These are phyloP conservation scores for Todiramphus saurophagus DNA, from an alignment of 2,113 vertebrate genomes.

Conservation along the genomic window DNA sequence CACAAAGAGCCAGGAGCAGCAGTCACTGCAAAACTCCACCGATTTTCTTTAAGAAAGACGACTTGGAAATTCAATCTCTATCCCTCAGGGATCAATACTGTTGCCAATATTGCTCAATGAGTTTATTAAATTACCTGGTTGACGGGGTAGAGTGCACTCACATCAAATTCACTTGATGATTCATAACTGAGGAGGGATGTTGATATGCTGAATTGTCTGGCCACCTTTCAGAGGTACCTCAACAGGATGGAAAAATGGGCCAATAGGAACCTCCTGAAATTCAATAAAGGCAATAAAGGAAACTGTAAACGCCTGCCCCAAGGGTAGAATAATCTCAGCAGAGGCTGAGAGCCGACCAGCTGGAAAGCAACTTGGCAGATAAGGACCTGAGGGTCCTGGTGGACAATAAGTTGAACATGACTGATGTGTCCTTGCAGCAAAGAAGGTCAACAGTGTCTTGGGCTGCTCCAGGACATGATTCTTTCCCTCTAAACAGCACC, in stretches of 20 bases:
- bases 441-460: rapidly evolving
- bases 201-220: neutral
- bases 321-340: neutral
- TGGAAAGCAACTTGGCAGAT: neutral
- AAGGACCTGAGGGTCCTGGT: neutral
- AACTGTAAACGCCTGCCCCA: neutral
- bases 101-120: neutral
- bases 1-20: neutral
- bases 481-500: neutral
- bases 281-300: neutral
- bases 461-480: neutral
- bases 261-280: neutral
- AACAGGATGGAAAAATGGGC: neutral
- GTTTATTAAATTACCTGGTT: neutral
- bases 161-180: neutral
- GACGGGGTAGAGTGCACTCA: neutral
- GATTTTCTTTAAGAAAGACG: neutral
- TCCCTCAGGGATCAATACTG: neutral
- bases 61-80: neutral
- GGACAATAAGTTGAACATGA: neutral
- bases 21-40: neutral
- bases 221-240: neutral
- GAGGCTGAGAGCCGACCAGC: neutral
- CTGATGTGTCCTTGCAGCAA: rapidly evolving
- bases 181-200: neutral